Conservation (phyloP, 2,888 invertebrate genomes). For the Flexamia atlantica region DNA sequence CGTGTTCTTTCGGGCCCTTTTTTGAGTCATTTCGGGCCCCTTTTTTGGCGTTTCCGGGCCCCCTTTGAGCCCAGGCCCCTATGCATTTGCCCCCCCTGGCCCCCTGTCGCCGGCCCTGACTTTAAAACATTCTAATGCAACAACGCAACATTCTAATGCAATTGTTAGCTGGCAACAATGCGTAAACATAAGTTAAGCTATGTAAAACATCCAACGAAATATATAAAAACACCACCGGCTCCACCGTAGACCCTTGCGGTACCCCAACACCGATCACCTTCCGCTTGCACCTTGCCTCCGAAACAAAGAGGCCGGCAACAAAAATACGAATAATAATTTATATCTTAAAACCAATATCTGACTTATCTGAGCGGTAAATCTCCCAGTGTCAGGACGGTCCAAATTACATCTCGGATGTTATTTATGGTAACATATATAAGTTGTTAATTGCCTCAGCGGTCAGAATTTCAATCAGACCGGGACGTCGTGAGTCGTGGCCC, state of each 20-base stretch:
- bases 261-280: conserved; percentile 14
- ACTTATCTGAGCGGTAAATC: conserved; percentile 61
- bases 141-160: no score
- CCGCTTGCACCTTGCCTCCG: conserved; percentile 35
- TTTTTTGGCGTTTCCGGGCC: no score
- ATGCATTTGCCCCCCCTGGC: no score
- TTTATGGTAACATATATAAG: conserved; percentile 62
- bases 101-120: no score
- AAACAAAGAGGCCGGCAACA: conserved; percentile 46
- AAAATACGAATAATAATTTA: conserved; percentile 53
- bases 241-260: not conserved
- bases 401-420: conserved; percentile 59
- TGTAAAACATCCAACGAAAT: no score
- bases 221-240: not conserved
- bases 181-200: no score
- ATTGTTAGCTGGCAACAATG: no score
- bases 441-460: conserved; percentile 59
- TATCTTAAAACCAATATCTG: conserved; percentile 61
- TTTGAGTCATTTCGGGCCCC: no score
- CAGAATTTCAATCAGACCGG: conserved; percentile 59
- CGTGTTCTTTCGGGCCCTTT: no score
- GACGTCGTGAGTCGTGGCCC: conserved; percentile 39
- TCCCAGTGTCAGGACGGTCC: conserved; percentile 46
- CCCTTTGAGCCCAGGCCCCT: no score
- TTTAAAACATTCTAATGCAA: no score